phyloP scores from a whole-genome alignment of 2,113 vertebrate genomes.

The Heptranchias perlo region DNA sequence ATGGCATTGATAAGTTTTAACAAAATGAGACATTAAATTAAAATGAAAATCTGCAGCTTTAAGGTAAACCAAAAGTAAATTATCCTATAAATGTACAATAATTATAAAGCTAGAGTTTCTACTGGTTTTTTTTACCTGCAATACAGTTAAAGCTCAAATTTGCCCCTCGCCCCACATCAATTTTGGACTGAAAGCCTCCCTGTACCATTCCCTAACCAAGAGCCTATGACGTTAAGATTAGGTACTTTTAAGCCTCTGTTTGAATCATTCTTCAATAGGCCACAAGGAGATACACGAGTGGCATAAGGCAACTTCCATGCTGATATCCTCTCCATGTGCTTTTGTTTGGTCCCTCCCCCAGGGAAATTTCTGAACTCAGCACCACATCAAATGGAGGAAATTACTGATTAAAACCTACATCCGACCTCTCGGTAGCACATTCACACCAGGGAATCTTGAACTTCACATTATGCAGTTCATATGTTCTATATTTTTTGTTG shows the following conservation, averaged over 20 bases:
- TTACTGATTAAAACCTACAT: background rate
- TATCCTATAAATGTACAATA: background rate
- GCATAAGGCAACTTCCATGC: background rate
- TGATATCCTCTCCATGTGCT: background rate
- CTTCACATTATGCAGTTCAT: background rate
- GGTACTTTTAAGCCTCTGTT: background rate
- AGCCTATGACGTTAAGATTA: background rate
- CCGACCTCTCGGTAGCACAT: background rate
- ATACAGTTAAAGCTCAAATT: background rate
- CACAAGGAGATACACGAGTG: background rate
- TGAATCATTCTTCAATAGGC: background rate
- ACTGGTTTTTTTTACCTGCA: background rate
- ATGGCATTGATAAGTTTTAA: background rate
- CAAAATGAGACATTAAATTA: slow-evolving; percentile 1
- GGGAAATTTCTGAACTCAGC: background rate
- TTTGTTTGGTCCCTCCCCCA: background rate
- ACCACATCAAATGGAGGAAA: background rate
- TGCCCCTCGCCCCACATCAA: background rate
- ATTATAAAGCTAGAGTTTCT: background rate
- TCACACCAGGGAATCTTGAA: background rate
- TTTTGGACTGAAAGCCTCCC: background rate
- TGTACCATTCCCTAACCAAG: background rate
- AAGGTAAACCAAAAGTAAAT: background rate
- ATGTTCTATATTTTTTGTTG: background rate
- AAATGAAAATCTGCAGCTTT: background rate